Evolutionary conservation across 2,113 vertebrate species (phyloP).

Genomic region (Rattus rattus): DNA sequence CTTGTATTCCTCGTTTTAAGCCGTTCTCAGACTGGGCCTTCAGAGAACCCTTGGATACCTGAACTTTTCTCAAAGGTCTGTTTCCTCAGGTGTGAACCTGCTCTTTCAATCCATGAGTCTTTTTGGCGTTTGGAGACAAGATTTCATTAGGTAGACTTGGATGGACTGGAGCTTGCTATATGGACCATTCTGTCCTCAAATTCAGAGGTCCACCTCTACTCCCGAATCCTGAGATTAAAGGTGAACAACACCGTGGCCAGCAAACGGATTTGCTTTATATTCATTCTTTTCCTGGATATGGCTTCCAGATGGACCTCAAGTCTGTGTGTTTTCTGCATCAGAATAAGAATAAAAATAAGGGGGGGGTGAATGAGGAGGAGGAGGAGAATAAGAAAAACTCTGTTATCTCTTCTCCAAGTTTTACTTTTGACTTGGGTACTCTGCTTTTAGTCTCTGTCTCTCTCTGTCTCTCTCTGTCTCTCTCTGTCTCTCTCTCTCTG

Average conservation of each 20-base stretch:
- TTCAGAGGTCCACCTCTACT: background rate
- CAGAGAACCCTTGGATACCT: background rate
- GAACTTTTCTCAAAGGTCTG: background rate
- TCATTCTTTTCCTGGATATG: constrained; percentile 26
- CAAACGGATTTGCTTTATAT: constrained; percentile 7
- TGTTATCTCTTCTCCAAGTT: constrained; percentile 40
- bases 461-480: background rate
- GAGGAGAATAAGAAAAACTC: background rate
- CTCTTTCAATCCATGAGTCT: background rate
- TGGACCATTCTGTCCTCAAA: background rate
- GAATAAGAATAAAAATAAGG: too few species aligned
- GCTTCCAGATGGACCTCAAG: constrained; percentile 61
- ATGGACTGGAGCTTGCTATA: background rate
- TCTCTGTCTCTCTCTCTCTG: background rate
- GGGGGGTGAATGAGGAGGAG: background rate
- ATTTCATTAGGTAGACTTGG: background rate
- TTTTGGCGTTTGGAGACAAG: background rate
- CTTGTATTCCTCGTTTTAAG: background rate
- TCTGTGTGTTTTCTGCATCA: background rate
- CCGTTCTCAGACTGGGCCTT: background rate
- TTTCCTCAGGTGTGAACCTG: background rate
- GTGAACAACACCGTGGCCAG: background rate
- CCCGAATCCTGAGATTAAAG: background rate
- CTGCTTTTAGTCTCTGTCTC: background rate
- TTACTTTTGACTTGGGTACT: constrained; percentile 48